These are phyloP conservation scores for Drosophila sturtevanti DNA, from an alignment of 1,140 invertebrate species.

Conservation along the genomic window DNA sequence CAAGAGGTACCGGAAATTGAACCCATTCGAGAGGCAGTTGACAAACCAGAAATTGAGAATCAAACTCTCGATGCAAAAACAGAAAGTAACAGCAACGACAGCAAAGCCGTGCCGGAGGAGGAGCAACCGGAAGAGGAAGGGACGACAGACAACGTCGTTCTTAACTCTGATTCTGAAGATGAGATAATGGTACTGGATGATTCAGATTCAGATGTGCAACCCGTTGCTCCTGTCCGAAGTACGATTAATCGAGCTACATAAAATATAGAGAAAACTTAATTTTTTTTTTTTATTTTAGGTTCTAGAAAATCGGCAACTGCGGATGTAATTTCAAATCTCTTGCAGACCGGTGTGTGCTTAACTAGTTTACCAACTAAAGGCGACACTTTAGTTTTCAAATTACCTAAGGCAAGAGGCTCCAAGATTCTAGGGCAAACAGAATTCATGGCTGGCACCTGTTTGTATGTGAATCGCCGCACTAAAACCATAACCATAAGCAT, in stretches of 20 bases:
- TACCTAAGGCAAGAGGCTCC: constrained; percentile 20
- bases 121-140: background rate
- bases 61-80: background rate
- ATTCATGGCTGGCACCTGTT: constrained; percentile 43
- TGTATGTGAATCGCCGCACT: constrained; percentile 56
- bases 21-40: background rate
- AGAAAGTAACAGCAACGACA: background rate
- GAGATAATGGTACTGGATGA: constrained; percentile 66
- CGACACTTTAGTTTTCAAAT: constrained; percentile 56
- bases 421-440: constrained; percentile 7
- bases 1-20: background rate
- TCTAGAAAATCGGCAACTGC: background rate
- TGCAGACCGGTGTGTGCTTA: constrained; percentile 27
- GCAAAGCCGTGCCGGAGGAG: background rate
- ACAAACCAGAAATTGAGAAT: background rate
- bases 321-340: constrained; percentile 31
- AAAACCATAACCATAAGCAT: constrained; percentile 40
- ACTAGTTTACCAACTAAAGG: constrained; percentile 28
- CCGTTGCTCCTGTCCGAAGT: constrained; percentile 8
- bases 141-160: background rate
- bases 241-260: background rate
- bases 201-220: constrained; percentile 40
- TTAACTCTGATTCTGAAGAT: constrained; percentile 52
- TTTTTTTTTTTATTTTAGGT: background rate
- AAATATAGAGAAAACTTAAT: background rate